phyloP scores from a whole-genome alignment of 2,888 invertebrate genomes.

The Ecliptopera silaceata region DNA sequence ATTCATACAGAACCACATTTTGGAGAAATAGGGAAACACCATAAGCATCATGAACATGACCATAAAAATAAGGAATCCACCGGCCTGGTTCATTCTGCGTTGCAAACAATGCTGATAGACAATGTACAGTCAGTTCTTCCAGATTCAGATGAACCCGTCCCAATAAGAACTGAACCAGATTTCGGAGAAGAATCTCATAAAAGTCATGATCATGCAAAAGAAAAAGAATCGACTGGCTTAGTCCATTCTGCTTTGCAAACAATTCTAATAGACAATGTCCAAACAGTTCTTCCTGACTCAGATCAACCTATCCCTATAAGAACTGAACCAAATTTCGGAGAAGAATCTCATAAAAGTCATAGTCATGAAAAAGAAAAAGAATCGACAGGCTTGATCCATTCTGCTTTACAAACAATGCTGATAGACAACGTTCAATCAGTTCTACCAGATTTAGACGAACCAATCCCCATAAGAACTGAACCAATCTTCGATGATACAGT shows the following conservation, averaged over 20 bases:
- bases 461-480: conserved; percentile 16
- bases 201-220: conserved; percentile 15
- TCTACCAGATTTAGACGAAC: conserved; percentile 35
- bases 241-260: conserved; percentile 33
- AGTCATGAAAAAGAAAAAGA: conserved; percentile 28
- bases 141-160: conserved; percentile 29
- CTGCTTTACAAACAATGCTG: conserved; percentile 77
- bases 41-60: conserved; percentile 17
- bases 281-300: conserved; percentile 35
- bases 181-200: conserved; percentile 14
- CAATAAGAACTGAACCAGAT: conserved; percentile 21
- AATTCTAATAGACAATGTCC: conserved; percentile 38
- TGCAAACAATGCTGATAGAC: conserved; percentile 35
- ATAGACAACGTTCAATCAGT: conserved; percentile 71
- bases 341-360: conserved; percentile 3
- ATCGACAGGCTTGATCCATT: conserved; percentile 62
- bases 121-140: conserved; percentile 39
- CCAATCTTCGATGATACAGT: conserved; percentile 5
- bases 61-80: conserved; percentile 35
- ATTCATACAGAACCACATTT: conserved; percentile 33
- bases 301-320: conserved; percentile 29
- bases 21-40: conserved; percentile 35
- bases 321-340: conserved; percentile 13
- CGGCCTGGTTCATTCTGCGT: conserved; percentile 32
- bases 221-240: conserved; percentile 36